A percentile compares a stretch with the other conserved stretches of the same genome.
These are phyloP conservation scores for Enteromius anoplus DNA, from an alignment of 2,797 vertebrate genomes.

Conservation along the genomic window DNA sequence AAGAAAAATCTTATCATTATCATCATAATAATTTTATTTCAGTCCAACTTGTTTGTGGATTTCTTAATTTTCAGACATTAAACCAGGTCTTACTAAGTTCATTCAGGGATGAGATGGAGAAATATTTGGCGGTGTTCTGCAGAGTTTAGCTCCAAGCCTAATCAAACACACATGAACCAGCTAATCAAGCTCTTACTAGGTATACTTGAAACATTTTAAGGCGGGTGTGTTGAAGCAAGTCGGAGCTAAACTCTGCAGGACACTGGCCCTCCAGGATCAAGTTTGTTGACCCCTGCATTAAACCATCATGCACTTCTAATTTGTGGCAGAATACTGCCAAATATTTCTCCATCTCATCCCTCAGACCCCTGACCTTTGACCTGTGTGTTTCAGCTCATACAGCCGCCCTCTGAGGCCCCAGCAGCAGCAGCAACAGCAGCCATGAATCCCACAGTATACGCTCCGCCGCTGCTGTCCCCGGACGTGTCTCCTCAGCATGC, in stretches of 20 bases:
- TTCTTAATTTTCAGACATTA: background rate
- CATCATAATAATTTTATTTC: background rate
- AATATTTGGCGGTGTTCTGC: too few species aligned
- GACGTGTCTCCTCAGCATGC: constrained; percentile 49
- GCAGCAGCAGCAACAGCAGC: background rate
- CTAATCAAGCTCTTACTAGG: too few species aligned
- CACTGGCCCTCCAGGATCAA: too few species aligned
- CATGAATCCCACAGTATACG: constrained; percentile 62
- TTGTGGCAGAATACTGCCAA: background rate
- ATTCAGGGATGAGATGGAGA: too few species aligned
- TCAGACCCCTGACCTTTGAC: constrained; percentile 15
- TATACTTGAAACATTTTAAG: too few species aligned
- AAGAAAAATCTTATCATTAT: too few species aligned
- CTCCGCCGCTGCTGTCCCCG: constrained; percentile 60
- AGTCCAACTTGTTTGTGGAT: background rate
- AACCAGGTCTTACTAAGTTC: background rate
- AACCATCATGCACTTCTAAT: background rate
- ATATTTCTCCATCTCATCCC: background rate
- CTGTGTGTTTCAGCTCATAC: constrained; percentile 46
- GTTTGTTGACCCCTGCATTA: too few species aligned
- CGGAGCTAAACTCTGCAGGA: too few species aligned
- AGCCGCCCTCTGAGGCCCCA: constrained; percentile 64
- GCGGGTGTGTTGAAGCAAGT: too few species aligned
- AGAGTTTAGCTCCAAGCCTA: too few species aligned
- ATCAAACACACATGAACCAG: too few species aligned